Conservation (phyloP, 2,888 invertebrate genomes). For the Synergus gifuensis region DNA sequence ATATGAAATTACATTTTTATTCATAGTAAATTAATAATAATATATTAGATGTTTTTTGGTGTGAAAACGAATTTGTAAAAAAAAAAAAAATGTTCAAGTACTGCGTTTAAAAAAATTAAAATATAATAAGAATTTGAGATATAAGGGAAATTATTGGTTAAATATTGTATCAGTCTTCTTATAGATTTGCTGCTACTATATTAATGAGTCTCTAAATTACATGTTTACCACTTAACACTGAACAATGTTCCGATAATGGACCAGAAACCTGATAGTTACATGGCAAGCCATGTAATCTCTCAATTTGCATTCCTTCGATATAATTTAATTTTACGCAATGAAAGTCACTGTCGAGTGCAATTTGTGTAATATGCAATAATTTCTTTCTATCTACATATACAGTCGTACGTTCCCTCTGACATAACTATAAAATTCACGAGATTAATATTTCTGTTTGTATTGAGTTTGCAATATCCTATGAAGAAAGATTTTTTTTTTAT, state of each 20-base stretch:
- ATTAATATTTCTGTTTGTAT: not conserved
- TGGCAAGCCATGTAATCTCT: conserved; percentile 18
- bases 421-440: conserved; percentile 5
- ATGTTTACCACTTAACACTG: conserved; percentile 5
- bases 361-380: conserved; percentile 33
- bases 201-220: conserved; percentile 23
- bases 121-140: not conserved
- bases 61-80: no score
- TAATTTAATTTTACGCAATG: conserved; percentile 41
- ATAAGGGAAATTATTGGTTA: not conserved
- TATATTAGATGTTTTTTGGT: no score
- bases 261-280: conserved; percentile 37
- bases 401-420: not conserved
- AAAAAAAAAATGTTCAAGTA: no score
- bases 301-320: conserved; percentile 36
- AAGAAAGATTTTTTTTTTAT: not conserved
- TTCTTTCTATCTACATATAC: not conserved
- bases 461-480: not conserved
- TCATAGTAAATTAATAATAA: not conserved
- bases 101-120: not conserved
- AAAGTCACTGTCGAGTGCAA: conserved; percentile 35
- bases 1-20: no score
- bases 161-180: not conserved
- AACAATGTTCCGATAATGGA: conserved; percentile 29
- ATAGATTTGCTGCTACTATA: not conserved